phyloP scores from a whole-genome alignment of 1,140 invertebrate species.

The Drosophila simulans region DNA sequence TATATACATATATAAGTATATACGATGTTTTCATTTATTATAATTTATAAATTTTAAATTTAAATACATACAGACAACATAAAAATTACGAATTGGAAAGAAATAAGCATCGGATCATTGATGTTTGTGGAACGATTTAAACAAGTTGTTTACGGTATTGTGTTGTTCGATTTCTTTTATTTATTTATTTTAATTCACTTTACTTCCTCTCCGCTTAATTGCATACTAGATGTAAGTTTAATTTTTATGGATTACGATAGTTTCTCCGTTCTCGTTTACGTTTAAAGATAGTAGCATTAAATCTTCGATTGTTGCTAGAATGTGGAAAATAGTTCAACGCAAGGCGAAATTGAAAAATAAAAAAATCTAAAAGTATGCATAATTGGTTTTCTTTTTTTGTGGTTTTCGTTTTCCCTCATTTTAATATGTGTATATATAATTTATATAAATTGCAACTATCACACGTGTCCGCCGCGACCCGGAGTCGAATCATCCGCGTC shows the following conservation, averaged over 20 bases:
- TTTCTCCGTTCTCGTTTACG: constrained; percentile 38
- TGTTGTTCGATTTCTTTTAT: constrained; percentile 47
- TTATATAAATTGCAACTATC: constrained; percentile 83
- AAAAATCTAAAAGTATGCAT: constrained; percentile 54
- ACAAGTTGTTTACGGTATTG: constrained; percentile 44
- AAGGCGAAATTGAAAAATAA: constrained; percentile 46
- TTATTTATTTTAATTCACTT: constrained; percentile 54
- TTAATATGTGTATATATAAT: constrained; percentile 75
- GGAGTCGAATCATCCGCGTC: constrained; percentile 17
- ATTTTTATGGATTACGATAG: constrained; percentile 64
- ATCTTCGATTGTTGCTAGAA: constrained; percentile 79
- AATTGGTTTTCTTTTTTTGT: constrained; percentile 53
- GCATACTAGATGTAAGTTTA: constrained; percentile 58
- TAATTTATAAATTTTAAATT: constrained; percentile 79
- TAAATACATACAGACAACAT: constrained; percentile 81
- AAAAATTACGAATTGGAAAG: constrained; percentile 77
- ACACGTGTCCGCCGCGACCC: constrained; percentile 68
- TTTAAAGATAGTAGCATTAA: constrained; percentile 74
- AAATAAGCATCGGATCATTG: constrained; percentile 54
- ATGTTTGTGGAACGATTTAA: constrained; percentile 49
- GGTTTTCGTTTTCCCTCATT: constrained; percentile 43
- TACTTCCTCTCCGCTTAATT: constrained; percentile 50
- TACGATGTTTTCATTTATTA: constrained; percentile 61
- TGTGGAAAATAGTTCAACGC: constrained; percentile 60
- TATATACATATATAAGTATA: constrained; percentile 44